A percentile compares a stretch with the other conserved stretches of the same genome.
phyloP scores from a whole-genome alignment of 2,888 invertebrate species.

The Lasioglossum morio region DNA sequence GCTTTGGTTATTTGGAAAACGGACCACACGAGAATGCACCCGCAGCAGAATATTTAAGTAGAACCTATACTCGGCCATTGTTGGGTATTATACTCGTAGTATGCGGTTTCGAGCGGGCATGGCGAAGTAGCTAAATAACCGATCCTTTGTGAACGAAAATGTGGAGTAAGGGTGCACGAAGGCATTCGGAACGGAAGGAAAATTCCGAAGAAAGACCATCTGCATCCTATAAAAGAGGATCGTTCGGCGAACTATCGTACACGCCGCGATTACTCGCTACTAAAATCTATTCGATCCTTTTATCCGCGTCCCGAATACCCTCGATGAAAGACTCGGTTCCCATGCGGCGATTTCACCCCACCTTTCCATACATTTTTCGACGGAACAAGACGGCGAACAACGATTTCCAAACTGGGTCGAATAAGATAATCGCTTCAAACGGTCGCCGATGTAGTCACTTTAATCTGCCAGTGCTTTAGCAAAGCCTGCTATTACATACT shows the following conservation, averaged over 20 bases:
- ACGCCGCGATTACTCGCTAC: constrained; percentile 50
- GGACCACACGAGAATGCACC: constrained; percentile 6
- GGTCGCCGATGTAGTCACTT: neutral
- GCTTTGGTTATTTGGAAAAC: neutral
- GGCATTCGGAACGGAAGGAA: constrained; percentile 24
- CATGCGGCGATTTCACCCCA: constrained; percentile 24
- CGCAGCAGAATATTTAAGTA: constrained; percentile 29
- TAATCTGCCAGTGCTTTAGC: neutral
- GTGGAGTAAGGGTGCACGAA: constrained; percentile 22
- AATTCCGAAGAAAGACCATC: constrained; percentile 22
- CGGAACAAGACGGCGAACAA: constrained; percentile 29
- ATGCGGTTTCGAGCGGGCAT: constrained; percentile 16
- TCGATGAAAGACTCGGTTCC: constrained; percentile 40
- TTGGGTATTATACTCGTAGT: neutral
- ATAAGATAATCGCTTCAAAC: constrained; percentile 14
- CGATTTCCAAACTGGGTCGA: constrained; percentile 22
- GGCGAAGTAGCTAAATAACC: constrained; percentile 30
- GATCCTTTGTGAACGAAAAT: constrained; percentile 31
- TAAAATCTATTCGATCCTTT: constrained; percentile 56
- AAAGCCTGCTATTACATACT: neutral
- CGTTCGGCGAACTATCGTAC: constrained; percentile 40
- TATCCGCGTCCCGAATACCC: constrained; percentile 50
- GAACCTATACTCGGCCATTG: neutral
- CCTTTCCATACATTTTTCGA: constrained; percentile 14
- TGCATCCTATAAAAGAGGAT: constrained; percentile 44